These are phyloP conservation scores for Agonopterix alstromeriana DNA, from an alignment of 2,888 invertebrate genomes.

Conservation along the genomic window DNA sequence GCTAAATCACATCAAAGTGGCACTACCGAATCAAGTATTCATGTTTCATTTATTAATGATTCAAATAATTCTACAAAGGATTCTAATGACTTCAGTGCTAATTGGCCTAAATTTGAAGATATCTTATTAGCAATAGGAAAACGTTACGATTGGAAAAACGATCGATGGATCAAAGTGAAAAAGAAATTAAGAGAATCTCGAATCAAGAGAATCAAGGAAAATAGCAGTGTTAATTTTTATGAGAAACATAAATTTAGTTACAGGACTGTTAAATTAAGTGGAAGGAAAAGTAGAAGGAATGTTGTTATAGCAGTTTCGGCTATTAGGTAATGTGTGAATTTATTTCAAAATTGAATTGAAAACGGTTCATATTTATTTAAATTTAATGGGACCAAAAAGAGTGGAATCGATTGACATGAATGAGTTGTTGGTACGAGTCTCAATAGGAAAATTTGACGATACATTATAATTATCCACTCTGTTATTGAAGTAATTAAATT, in stretches of 20 bases:
- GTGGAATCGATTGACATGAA: constrained; percentile 10
- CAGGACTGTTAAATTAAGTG: constrained; percentile 59
- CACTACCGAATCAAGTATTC: neutral
- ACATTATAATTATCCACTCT: too few species aligned
- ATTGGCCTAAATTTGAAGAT: constrained; percentile 66
- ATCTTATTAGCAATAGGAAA: constrained; percentile 56
- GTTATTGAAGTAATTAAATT: too few species aligned
- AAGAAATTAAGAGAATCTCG: constrained; percentile 31
- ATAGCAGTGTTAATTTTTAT: constrained; percentile 33
- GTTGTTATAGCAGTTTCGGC: constrained; percentile 66
- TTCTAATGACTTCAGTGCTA: constrained; percentile 6
- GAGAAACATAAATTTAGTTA: constrained; percentile 64
- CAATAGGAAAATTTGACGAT: too few species aligned
- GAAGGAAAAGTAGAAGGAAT: constrained; percentile 59
- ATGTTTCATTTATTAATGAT: neutral
- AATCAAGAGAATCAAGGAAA: constrained; percentile 16
- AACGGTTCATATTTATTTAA: constrained; percentile 45
- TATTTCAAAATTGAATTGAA: constrained; percentile 16
- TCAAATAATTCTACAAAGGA: neutral
- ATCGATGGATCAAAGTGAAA: constrained; percentile 66
- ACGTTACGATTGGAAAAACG: constrained; percentile 68
- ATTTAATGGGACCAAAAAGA: constrained; percentile 57
- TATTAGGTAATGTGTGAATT: constrained; percentile 47
- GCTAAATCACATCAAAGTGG: neutral
- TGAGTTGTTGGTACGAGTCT: too few species aligned